phyloP scores from a whole-genome alignment of 2,888 invertebrate species.

The Eristalis intricaria region DNA sequence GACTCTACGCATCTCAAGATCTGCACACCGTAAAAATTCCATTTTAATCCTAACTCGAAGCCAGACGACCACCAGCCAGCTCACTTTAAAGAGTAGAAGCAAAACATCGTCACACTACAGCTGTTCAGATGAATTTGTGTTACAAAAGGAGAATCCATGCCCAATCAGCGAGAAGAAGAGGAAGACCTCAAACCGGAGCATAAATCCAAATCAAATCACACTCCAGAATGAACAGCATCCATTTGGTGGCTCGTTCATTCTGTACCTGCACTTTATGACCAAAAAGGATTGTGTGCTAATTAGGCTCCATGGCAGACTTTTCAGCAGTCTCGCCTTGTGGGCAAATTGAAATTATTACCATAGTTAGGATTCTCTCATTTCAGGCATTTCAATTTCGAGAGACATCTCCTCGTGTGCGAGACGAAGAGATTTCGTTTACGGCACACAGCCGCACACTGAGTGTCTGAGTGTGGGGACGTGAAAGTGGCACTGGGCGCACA shows the following conservation, averaged over 20 bases:
- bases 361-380: slow-evolving; percentile 34
- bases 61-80: too few relatives aligned
- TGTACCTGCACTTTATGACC: slow-evolving; percentile 7
- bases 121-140: too few relatives aligned
- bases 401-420: slow-evolving; percentile 28
- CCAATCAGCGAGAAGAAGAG: not conserved
- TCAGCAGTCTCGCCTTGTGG: slow-evolving; percentile 13
- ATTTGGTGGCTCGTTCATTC: not conserved
- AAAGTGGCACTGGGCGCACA: slow-evolving; percentile 3
- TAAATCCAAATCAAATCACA: slow-evolving; percentile 25
- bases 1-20: too few relatives aligned
- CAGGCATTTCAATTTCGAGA: slow-evolving; percentile 30
- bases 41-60: too few relatives aligned
- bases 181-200: slow-evolving; percentile 3
- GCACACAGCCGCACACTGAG: not conserved
- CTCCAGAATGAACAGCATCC: not conserved
- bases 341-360: slow-evolving; percentile 41
- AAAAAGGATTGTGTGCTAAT: slow-evolving; percentile 41
- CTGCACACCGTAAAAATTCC: too few relatives aligned
- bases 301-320: slow-evolving; percentile 30
- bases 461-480: not conserved
- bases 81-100: too few relatives aligned
- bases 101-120: too few relatives aligned
- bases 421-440: not conserved
- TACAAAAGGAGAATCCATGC: not conserved